Evolutionary conservation across 2,113 vertebrate genomes (phyloP), one percentile per base, ranked within the genome.

Genomic region (Neodon shergylaensis): DNA sequence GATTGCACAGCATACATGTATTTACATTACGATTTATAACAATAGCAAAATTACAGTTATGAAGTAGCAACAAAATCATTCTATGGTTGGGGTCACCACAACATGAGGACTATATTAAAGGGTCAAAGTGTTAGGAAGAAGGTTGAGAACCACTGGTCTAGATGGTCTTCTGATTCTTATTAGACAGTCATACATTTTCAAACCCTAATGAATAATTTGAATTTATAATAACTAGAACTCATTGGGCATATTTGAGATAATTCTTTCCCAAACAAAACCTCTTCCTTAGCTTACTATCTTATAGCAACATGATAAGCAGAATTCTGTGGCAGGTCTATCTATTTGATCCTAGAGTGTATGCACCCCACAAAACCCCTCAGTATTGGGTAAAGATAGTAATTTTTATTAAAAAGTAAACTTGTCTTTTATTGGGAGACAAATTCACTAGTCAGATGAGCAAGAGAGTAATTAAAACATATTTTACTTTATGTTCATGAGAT

Each of bases 401-500:
- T 31, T 74, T 42, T 85, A 84, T 92, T 52, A 68, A 68, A 88
- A 94, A 66, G 49, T n/a, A 96, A 95, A 84, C 82, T 22, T 61
- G 19, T 13, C 17, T 79, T 95, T 73, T 47, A 33, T 17, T 92
- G 28, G 54, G 21, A 66, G 2, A 5, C 0, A 24, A 44, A 24
- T 65, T 73, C 39, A 95, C 44, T 73, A 93, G 81, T 65, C 70
- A 97, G 61, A 92, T 52, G 26, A 94, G 26, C 7, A 91, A 93
- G 79, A 83, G 24, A 88, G 54, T 90, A 86, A 73, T 68, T 65
- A 94, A 94, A 82, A 28, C 8, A 90, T 42, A 76, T 28, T 36
- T 31, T 95, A 70, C 12, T 24, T 44, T 63, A 70, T 42, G 63
- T 4, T 44, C 52, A 42, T 49, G 39, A 95, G 84, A 33, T 93